phyloP scores from a whole-genome alignment of 2,797 vertebrate species.

The Pseudotriccus pelzelni region DNA sequence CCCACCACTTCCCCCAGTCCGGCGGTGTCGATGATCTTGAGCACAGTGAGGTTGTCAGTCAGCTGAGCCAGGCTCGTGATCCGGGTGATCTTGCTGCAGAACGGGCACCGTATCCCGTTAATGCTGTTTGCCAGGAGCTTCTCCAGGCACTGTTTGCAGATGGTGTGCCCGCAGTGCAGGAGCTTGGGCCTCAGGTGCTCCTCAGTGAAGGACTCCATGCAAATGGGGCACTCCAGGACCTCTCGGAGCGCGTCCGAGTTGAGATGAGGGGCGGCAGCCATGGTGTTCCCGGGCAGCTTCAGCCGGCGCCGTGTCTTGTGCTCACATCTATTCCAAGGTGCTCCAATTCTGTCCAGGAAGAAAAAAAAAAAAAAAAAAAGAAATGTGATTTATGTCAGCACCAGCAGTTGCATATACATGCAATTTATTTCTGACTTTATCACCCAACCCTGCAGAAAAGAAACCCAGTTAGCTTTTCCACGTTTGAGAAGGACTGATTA shows the following conservation, averaged over 20 bases:
- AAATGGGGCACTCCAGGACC: conserved; percentile 97
- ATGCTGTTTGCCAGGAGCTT: conserved; percentile 94
- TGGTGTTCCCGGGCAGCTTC: conserved; percentile 46
- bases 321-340: conserved; percentile 49
- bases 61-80: conserved; percentile 91
- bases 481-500: conserved; percentile 13
- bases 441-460: background rate
- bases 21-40: conserved; percentile 93
- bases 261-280: conserved; percentile 85
- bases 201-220: conserved; percentile 93
- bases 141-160: conserved; percentile 94
- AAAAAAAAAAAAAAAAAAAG: background rate
- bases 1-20: conserved; percentile 84
- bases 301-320: background rate
- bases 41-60: conserved; percentile 92
- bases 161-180: conserved; percentile 94
- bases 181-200: conserved; percentile 93
- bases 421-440: conserved; percentile 57
- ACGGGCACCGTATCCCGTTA: conserved; percentile 95
- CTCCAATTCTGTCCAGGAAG: conserved; percentile 50
- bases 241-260: conserved; percentile 93
- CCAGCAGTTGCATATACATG: conserved; percentile 11
- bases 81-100: conserved; percentile 93
- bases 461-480: conserved; percentile 2
- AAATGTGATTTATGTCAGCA: conserved; percentile 54